Conservation (phyloP, 1,140 invertebrate genomes). For the Pantala flavescens region DNA sequence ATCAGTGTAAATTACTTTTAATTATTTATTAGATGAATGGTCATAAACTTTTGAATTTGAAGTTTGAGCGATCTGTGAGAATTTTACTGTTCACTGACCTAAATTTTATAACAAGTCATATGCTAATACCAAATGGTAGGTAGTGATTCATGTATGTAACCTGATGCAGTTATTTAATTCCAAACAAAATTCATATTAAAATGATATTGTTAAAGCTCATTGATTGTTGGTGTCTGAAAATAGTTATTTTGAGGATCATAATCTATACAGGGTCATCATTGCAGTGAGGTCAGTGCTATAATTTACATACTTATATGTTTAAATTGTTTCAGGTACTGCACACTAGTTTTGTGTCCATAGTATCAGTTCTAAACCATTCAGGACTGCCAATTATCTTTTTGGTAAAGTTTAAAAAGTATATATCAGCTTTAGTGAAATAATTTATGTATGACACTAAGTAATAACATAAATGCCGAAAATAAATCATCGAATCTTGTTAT, state of each 20-base stretch:
- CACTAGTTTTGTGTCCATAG: too few relatives aligned
- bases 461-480: not conserved
- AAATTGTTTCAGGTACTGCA: too few relatives aligned
- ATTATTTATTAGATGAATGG: not conserved
- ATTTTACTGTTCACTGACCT: not conserved
- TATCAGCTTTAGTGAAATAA: too few relatives aligned
- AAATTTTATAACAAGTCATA: not conserved
- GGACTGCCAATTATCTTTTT: too few relatives aligned
- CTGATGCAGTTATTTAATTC: not conserved
- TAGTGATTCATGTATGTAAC: not conserved
- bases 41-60: not conserved
- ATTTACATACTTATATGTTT: not conserved
- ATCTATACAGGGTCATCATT: not conserved
- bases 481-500: constrained; percentile 6
- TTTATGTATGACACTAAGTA: not conserved
- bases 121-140: not conserved
- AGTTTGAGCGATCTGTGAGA: not conserved
- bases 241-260: not conserved
- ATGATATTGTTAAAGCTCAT: not conserved
- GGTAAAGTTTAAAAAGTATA: too few relatives aligned
- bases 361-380: too few relatives aligned
- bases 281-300: not conserved
- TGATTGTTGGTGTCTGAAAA: not conserved
- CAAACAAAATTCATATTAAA: not conserved
- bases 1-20: not conserved